phyloP scores from a whole-genome alignment of 2,113 vertebrate genomes.

The Sarotherodon lohbergeri region DNA sequence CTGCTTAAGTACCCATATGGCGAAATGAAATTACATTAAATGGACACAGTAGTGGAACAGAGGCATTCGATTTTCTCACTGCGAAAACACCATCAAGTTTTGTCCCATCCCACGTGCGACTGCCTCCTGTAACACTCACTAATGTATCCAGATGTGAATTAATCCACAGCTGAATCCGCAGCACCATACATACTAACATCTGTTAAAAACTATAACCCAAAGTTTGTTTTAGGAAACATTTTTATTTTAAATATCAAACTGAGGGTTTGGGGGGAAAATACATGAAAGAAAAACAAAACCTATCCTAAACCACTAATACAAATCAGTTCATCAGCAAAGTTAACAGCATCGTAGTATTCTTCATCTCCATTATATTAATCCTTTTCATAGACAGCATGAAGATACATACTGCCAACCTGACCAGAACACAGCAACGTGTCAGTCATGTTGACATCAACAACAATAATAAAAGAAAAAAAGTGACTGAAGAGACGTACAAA shows the following conservation, averaged over 20 bases:
- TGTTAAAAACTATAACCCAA: not conserved
- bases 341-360: not conserved
- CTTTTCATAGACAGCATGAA: not conserved
- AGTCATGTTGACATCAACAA: not conserved
- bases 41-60: not conserved
- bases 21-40: not conserved
- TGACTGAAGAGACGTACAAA: not conserved
- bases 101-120: not conserved
- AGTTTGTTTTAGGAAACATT: not conserved
- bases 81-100: not conserved
- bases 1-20: not conserved
- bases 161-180: not conserved
- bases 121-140: not conserved
- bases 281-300: not conserved
- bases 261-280: not conserved
- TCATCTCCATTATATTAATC: not conserved
- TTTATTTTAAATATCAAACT: not conserved
- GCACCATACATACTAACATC: not conserved
- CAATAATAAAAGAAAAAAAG: not conserved
- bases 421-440: not conserved
- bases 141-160: not conserved
- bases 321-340: rapidly evolving
- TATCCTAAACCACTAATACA: not conserved
- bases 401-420: not conserved
- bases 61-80: not conserved